A percentile compares a stretch with the other conserved stretches of the same genome.
phyloP scores from a whole-genome alignment of 2,113 vertebrate genomes.

The Neoarius graeffei region DNA sequence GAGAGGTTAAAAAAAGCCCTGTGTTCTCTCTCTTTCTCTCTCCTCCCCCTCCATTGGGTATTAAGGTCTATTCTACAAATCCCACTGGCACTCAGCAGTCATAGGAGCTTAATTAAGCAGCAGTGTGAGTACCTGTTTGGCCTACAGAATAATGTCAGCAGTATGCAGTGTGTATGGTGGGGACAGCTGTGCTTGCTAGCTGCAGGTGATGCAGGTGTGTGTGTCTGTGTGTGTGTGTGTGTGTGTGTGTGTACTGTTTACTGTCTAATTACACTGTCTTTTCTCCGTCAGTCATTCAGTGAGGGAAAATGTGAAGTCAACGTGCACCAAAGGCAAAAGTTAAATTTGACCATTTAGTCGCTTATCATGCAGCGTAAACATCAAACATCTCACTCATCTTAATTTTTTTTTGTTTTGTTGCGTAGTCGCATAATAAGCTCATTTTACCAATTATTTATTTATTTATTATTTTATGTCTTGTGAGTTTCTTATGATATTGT shows the following conservation, averaged over 20 bases:
- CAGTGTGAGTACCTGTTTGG: conserved; percentile 20
- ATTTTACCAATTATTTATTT: not conserved
- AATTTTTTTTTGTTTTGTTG: not conserved
- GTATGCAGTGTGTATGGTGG: not conserved
- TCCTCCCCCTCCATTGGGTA: not conserved
- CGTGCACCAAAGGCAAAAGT: not conserved
- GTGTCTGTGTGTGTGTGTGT: not conserved
- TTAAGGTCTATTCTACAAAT: conserved; percentile 17
- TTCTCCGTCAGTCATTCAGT: not conserved
- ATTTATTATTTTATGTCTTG: not conserved
- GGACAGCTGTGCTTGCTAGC: conserved; percentile 46
- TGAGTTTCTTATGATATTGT: too few species aligned
- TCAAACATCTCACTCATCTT: not conserved
- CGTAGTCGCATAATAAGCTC: not conserved
- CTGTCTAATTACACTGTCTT: conserved; percentile 20
- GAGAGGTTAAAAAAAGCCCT: conserved; percentile 15
- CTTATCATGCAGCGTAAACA: not conserved
- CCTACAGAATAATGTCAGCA: conserved; percentile 28
- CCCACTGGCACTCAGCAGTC: not conserved
- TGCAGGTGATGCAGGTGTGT: conserved; percentile 52
- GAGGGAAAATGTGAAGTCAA: conserved; percentile 10
- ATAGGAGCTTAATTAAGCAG: conserved; percentile 28
- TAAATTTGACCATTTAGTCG: not conserved
- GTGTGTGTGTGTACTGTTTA: not conserved
- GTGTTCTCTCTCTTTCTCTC: not conserved